Conservation (phyloP, 1,140 invertebrate species). For the Solenopsis invicta region DNA sequence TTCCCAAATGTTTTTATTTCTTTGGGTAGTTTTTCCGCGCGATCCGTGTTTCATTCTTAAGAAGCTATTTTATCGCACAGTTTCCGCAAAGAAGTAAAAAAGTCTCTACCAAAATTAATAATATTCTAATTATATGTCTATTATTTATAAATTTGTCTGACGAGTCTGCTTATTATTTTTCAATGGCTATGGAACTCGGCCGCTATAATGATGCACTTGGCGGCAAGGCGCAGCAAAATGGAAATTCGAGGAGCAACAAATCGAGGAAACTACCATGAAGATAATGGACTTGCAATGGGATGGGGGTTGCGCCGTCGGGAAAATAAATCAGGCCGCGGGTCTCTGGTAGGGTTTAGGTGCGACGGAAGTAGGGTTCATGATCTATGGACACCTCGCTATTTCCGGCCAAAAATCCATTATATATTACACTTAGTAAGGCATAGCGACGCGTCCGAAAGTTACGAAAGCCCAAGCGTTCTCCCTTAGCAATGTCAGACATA, state of each 20-base stretch:
- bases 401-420: slow-evolving; percentile 85
- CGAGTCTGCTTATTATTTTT: slow-evolving; percentile 51
- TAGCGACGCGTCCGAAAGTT: slow-evolving; percentile 74
- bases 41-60: neutral
- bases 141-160: slow-evolving; percentile 45
- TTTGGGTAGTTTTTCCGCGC: neutral
- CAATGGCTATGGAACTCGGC: slow-evolving; percentile 22
- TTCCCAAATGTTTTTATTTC: neutral
- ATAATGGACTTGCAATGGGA: slow-evolving; percentile 79
- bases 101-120: slow-evolving; percentile 5
- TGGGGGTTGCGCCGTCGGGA: slow-evolving; percentile 73
- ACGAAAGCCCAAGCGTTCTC: slow-evolving; percentile 46
- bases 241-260: slow-evolving; percentile 78
- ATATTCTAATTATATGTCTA: slow-evolving; percentile 25
- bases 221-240: slow-evolving; percentile 58
- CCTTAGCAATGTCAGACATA: slow-evolving; percentile 70
- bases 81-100: neutral
- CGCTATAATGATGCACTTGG: slow-evolving; percentile 54
- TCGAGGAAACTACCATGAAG: slow-evolving; percentile 77
- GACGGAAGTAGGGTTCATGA: slow-evolving; percentile 84
- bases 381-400: slow-evolving; percentile 82
- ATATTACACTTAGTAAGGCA: slow-evolving; percentile 81
- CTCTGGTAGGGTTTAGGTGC: slow-evolving; percentile 78
- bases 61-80: neutral
- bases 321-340: slow-evolving; percentile 83